Evolutionary conservation across 2,888 invertebrate species (phyloP), one percentile per base, ranked within the genome.

Genomic region (Epistrophe grossulariae): DNA sequence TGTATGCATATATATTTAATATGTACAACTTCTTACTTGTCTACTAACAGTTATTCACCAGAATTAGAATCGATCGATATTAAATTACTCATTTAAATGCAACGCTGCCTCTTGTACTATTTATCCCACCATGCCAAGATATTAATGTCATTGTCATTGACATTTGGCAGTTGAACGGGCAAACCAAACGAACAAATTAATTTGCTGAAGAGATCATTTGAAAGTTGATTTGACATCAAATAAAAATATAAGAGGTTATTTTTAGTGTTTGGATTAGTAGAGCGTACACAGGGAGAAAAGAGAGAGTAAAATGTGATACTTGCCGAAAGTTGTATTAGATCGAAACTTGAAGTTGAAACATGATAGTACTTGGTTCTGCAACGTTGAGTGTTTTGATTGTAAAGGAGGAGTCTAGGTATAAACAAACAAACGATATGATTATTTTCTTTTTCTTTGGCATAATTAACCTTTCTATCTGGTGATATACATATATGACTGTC

Each of bases 171-270:
- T 40, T 28, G 52, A 71, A 60, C 17, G 38, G 40, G 60, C 19
- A 43, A 43, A 31, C 48, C 17, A n/a, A 59, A 24, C 57, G 19
- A 31, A 48, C 15, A 50, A 45, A 76, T 76, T 76, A 48, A 57
- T 70, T 57, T 57, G 66, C 19, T 45, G 19, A 52, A 76, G 55
- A 66, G 57, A 76, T 76, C 50, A 62, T 57, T 66, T 57, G 31
- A 57, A 73, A 79, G 35, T 57, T 66, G 13, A 60, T 40, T 40
- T 50, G 40, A 55, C 40, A 52, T 17, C 1, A 24, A 24, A 24
- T 24, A 17, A 2, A 13, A 2, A 13, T 28, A 43, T 17, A 35
- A 11, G n/a, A 35, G 35, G 43, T 6, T 52, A 13, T 48, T 59
- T 35, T 31, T 19, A 13, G 15, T 35, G 38, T 17, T 48, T 57